Evolutionary conservation across 2,888 invertebrate genomes (phyloP).

Genomic region (Idaea biselata): DNA sequence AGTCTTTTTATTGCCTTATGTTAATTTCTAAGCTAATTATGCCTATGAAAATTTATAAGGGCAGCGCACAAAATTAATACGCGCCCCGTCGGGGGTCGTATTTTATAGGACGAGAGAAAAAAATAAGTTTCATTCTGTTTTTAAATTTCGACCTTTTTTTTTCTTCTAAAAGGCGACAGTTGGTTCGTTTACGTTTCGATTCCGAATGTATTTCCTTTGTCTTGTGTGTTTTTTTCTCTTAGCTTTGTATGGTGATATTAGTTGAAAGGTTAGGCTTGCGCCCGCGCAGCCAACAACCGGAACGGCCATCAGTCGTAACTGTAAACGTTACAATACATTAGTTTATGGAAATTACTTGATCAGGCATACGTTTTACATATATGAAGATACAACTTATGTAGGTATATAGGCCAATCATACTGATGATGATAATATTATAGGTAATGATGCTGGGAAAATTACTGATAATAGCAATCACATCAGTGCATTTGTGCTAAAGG

Average conservation of each 20-base stretch:
- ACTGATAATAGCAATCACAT: background rate
- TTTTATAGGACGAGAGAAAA: constrained; percentile 60
- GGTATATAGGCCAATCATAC: background rate
- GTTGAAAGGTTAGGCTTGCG: constrained; percentile 59
- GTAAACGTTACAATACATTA: constrained; percentile 1
- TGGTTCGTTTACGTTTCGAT: constrained; percentile 49
- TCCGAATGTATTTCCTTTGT: constrained; percentile 73
- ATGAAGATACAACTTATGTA: constrained; percentile 7
- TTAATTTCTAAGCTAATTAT: constrained; percentile 80
- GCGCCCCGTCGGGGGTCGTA: constrained; percentile 57
- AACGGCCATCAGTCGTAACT: constrained; percentile 15
- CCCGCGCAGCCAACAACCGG: constrained; percentile 27
- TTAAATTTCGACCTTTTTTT: constrained; percentile 66
- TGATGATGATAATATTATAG: background rate
- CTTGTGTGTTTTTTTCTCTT: constrained; percentile 54
- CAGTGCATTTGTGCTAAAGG: background rate
- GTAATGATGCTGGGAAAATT: background rate
- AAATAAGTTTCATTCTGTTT: constrained; percentile 59
- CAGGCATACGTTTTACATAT: constrained; percentile 15
- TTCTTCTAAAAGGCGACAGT: constrained; percentile 66
- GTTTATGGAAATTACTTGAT: constrained; percentile 13
- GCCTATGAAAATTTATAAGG: constrained; percentile 78
- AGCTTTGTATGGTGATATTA: constrained; percentile 59
- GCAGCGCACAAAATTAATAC: constrained; percentile 70
- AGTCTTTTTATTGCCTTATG: constrained; percentile 76